Evolutionary conservation across 2,888 invertebrate species (phyloP), one percentile per base, ranked within the genome.

Genomic region (Corbicula japonica): DNA sequence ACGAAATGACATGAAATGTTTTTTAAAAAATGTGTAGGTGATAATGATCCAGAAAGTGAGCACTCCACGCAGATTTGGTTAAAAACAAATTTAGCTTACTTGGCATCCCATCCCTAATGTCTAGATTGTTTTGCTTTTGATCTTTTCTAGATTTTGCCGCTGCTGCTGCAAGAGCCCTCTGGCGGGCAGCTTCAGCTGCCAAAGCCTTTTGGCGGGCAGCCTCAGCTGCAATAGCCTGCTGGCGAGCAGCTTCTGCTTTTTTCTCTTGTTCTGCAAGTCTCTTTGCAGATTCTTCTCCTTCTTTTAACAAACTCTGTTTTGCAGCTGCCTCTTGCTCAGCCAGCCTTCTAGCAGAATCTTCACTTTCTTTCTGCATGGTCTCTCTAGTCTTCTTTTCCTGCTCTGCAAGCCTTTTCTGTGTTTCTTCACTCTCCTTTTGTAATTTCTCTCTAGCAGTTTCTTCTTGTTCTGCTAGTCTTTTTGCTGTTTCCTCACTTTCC

Each of bases 371-470:
- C 32, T 72, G 48, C 63, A 79, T 58, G n/a, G 34, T 32, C 58
- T 76, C 68, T 73, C 76, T 70, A 32, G 77, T 54, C 63, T 63
- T 54, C 46, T 65, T 69, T 69, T 80, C 65, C 58, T 71, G 60
- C 58, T 75, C 65, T 28, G 38, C 41, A 35, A 70, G 65, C 52
- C 80, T 32, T 30, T 74, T 76, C 26, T 76, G 44, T 41, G 74
- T 74, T 30, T 68, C 61, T 48, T 80, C 73, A 63, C 83, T 79
- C 52, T 84, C 68, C 34, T 82, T 69, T 44, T 81, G 76, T 48
- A 85, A 62, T 8, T 73, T 77, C 69, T 82, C 75, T 48, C 76
- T 82, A 12, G 75, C 79, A 38, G 71, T 73, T 56, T 78, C 63
- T 62, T 85, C 83, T 41, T 84, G 77, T 8, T 72, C 66, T 26